phyloP scores from a whole-genome alignment of 2,113 vertebrate genomes.

The Phrynosoma blainvillii region DNA sequence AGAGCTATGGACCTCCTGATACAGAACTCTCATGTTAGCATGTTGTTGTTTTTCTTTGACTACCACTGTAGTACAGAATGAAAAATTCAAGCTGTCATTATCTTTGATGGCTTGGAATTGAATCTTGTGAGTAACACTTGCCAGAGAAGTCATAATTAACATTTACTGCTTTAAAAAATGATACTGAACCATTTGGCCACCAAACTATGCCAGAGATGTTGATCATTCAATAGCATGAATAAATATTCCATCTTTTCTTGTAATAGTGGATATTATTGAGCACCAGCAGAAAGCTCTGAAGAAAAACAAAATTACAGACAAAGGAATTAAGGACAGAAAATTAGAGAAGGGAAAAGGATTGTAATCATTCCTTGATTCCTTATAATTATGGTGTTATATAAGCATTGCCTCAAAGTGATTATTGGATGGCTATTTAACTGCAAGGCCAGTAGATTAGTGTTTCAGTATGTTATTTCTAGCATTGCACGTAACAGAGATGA shows the following conservation, averaged over 20 bases:
- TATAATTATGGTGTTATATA: constrained; percentile 57
- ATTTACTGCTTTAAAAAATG: constrained; percentile 18
- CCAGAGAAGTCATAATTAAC: constrained; percentile 34
- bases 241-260: constrained; percentile 26
- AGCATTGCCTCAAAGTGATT: constrained; percentile 55
- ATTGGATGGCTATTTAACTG: constrained; percentile 2
- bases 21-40: background rate
- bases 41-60: background rate
- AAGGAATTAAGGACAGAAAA: constrained; percentile 57
- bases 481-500: constrained; percentile 12
- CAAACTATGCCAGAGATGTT: background rate
- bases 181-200: background rate
- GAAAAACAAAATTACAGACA: constrained; percentile 31
- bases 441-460: constrained; percentile 39
- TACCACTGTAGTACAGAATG: background rate
- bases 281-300: constrained; percentile 51
- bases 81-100: constrained; percentile 10
- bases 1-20: background rate
- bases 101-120: background rate
- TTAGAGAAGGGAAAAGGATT: constrained; percentile 22
- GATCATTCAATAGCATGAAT: constrained; percentile 21
- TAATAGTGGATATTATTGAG: constrained; percentile 17
- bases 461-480: constrained; percentile 36
- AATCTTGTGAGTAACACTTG: constrained; percentile 27
- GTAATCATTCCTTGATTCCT: constrained; percentile 60